Conservation (phyloP, 1,140 invertebrate species). For the Delia radicum region DNA sequence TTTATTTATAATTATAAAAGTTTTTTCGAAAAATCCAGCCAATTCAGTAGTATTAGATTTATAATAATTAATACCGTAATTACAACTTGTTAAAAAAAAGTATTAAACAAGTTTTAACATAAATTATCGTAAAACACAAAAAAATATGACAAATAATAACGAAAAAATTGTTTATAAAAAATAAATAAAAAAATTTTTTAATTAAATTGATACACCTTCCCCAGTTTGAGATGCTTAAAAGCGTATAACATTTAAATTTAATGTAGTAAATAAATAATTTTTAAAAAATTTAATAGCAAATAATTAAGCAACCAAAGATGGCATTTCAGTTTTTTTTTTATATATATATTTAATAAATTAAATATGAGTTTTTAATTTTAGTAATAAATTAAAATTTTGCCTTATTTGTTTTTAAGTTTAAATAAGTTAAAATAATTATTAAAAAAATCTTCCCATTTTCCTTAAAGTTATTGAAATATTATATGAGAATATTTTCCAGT, state of each 20-base stretch:
- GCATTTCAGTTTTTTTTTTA: constrained; percentile 13
- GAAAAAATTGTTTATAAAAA: background rate
- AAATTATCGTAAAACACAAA: background rate
- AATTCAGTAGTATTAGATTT: constrained; percentile 2
- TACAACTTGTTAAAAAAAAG: background rate
- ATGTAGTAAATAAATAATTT: constrained; percentile 9
- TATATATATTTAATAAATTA: background rate
- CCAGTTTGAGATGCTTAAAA: background rate
- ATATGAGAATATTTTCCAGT: background rate
- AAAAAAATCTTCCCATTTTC: too few relatives aligned
- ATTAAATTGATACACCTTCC: background rate
- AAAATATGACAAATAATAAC: constrained; percentile 11
- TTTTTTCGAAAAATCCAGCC: constrained; percentile 4
- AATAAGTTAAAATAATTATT: background rate
- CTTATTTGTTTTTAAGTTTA: constrained; percentile 25
- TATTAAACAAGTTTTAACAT: background rate
- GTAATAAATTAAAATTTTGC: constrained; percentile 4
- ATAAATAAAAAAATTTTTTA: background rate
- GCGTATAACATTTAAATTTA: background rate
- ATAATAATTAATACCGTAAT: constrained; percentile 3
- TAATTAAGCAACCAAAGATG: constrained; percentile 23
- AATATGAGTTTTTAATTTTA: constrained; percentile 7
- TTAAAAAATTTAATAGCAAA: constrained; percentile 7
- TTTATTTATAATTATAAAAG: constrained; percentile 4
- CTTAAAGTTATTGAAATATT: background rate